Percentiles rank a stretch among this genome's conserved stretches.
Evolutionary conservation across 2,888 invertebrate species (phyloP).

Genomic region (Phrixothrix hirtus): DNA sequence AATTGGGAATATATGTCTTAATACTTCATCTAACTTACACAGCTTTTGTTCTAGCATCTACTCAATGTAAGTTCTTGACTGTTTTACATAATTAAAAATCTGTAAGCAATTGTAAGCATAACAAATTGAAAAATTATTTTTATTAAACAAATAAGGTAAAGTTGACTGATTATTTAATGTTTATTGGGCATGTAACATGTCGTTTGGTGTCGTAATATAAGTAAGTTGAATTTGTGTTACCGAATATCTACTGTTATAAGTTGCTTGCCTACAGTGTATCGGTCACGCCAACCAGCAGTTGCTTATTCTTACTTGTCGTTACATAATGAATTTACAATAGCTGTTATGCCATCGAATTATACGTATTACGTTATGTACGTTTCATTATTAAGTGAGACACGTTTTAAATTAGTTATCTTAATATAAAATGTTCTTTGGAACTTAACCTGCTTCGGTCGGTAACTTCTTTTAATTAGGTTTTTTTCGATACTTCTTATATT

Average conservation of each 20-base stretch:
- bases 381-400: constrained; percentile 21
- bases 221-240: constrained; percentile 21
- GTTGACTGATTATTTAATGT: constrained; percentile 21
- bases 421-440: too few species aligned
- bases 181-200: constrained; percentile 25
- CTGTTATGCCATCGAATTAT: constrained; percentile 36
- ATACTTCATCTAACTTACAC: too few species aligned
- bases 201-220: constrained; percentile 9
- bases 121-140: constrained; percentile 6
- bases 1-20: too few species aligned
- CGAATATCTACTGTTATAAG: constrained; percentile 23
- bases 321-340: constrained; percentile 33
- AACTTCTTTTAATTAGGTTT: too few species aligned
- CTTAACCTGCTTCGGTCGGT: too few species aligned
- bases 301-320: constrained; percentile 19
- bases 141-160: constrained; percentile 13
- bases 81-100: constrained; percentile 8
- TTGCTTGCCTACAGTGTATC: constrained; percentile 25
- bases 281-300: constrained; percentile 24
- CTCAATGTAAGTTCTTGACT: neutral
- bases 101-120: constrained; percentile 8
- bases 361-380: constrained; percentile 28
- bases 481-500: too few species aligned
- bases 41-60: too few species aligned
- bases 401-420: constrained; percentile 18